These are phyloP conservation scores for Eupithecia pulchellata DNA, from an alignment of 2,888 invertebrate genomes.

Conservation along the genomic window DNA sequence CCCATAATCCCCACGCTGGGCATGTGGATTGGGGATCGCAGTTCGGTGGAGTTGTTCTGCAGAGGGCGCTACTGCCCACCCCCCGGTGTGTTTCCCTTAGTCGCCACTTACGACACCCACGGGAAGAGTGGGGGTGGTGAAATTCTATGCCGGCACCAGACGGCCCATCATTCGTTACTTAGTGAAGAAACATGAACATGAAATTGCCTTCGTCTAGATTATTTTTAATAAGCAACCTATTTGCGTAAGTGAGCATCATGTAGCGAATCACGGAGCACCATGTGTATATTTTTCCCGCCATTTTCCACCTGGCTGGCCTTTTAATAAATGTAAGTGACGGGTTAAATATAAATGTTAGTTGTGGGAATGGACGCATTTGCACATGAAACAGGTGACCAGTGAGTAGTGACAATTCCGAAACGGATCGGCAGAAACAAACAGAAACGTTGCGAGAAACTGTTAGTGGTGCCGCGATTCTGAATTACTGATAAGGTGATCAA, in stretches of 20 bases:
- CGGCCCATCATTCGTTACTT: background rate
- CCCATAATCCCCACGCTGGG: too few species aligned
- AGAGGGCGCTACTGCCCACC: too few species aligned
- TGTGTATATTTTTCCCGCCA: constrained; percentile 27
- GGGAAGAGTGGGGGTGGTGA: too few species aligned
- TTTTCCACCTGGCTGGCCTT: constrained; percentile 41
- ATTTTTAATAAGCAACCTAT: background rate
- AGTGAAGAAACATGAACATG: background rate
- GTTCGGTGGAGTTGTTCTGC: too few species aligned
- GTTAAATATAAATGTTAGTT: constrained; percentile 33
- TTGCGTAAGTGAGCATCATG: background rate
- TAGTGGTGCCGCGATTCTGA: too few species aligned
- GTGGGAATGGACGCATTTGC: constrained; percentile 4
- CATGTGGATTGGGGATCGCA: too few species aligned
- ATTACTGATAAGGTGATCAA: too few species aligned
- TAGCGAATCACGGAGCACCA: background rate
- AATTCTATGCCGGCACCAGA: background rate
- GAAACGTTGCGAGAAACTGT: too few species aligned
- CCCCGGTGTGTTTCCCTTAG: too few species aligned
- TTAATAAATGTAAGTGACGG: constrained; percentile 43
- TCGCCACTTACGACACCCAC: too few species aligned
- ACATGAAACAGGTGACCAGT: background rate
- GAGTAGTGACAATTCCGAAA: background rate
- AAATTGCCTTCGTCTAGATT: background rate
- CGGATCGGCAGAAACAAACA: background rate